Percentiles rank a stretch among this genome's conserved stretches.
Evolutionary conservation across 2,888 invertebrate genomes (phyloP).

Genomic region (Celastrina argiolus): DNA sequence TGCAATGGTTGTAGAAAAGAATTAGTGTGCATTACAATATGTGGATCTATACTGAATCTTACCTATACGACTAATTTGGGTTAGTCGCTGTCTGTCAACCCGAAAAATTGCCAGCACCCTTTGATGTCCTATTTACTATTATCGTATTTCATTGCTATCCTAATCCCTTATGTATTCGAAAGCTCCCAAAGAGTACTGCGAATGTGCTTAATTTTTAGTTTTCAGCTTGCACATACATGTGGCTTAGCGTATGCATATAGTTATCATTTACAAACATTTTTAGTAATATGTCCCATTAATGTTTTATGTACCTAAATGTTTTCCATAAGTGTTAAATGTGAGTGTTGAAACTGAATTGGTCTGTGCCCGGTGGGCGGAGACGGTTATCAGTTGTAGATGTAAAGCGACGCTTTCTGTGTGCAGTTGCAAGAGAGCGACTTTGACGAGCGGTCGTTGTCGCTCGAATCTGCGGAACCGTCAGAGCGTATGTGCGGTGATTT

Average conservation of each 20-base stretch:
- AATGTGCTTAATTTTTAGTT: not conserved
- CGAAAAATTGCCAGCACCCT: no score
- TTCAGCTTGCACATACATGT: not conserved
- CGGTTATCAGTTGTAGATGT: not conserved
- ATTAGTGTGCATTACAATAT: not conserved
- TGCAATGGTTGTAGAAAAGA: not conserved
- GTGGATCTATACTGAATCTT: no score
- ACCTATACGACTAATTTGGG: not conserved
- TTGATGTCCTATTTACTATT: no score
- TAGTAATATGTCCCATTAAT: no score
- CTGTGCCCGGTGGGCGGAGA: not conserved
- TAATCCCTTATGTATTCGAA: no score
- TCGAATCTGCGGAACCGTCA: conserved; percentile 87
- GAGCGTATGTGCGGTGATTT: conserved; percentile 88
- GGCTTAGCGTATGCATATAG: not conserved
- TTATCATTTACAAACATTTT: not conserved
- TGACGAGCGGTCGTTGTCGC: conserved; percentile 86
- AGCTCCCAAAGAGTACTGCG: not conserved
- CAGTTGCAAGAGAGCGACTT: conserved; percentile 90
- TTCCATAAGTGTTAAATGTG: no score
- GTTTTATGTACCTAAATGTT: no score
- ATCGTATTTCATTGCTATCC: no score
- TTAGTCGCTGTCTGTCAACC: not conserved
- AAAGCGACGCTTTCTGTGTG: conserved; percentile 30
- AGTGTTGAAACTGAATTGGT: no score